phyloP scores from a whole-genome alignment of 2,888 invertebrate genomes.

The Hoplodrina blanda region DNA sequence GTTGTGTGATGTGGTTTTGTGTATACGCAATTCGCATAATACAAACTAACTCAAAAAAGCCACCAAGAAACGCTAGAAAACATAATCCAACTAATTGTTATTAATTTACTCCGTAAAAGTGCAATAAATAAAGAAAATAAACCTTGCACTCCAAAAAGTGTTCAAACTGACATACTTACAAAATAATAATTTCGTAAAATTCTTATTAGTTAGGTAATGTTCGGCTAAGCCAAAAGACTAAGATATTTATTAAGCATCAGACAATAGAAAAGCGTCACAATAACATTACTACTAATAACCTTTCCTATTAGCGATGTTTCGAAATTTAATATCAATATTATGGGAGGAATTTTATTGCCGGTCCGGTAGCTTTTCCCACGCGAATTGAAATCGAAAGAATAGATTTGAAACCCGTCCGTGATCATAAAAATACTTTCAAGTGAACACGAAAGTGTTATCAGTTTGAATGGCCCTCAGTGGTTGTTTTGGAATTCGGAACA shows the following conservation, averaged over 20 bases:
- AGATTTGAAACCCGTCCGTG: constrained; percentile 46
- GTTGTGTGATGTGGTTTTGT: neutral
- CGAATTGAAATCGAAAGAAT: constrained; percentile 58
- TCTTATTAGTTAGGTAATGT: constrained; percentile 34
- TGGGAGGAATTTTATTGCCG: constrained; percentile 55
- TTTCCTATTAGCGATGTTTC: constrained; percentile 53
- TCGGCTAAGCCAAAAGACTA: constrained; percentile 15
- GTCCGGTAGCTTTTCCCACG: constrained; percentile 57
- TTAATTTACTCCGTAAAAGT: constrained; percentile 48
- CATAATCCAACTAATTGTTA: constrained; percentile 36
- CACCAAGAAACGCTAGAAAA: constrained; percentile 24
- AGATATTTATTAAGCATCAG: constrained; percentile 26
- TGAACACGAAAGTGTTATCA: constrained; percentile 55
- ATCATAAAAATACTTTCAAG: constrained; percentile 60
- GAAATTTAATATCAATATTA: constrained; percentile 55
- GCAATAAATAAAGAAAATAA: constrained; percentile 21
- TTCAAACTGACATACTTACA: constrained; percentile 36
- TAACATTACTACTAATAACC: constrained; percentile 49
- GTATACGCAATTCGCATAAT: neutral
- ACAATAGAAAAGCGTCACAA: constrained; percentile 56
- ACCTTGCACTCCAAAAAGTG: constrained; percentile 30
- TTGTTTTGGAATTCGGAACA: constrained; percentile 36
- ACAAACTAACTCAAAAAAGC: constrained; percentile 29
- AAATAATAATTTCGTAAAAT: constrained; percentile 36
- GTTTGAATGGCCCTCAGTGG: constrained; percentile 27